These are phyloP conservation scores for Petrolisthes cinctipes DNA, from an alignment of 2,888 invertebrate genomes.

Conservation along the genomic window DNA sequence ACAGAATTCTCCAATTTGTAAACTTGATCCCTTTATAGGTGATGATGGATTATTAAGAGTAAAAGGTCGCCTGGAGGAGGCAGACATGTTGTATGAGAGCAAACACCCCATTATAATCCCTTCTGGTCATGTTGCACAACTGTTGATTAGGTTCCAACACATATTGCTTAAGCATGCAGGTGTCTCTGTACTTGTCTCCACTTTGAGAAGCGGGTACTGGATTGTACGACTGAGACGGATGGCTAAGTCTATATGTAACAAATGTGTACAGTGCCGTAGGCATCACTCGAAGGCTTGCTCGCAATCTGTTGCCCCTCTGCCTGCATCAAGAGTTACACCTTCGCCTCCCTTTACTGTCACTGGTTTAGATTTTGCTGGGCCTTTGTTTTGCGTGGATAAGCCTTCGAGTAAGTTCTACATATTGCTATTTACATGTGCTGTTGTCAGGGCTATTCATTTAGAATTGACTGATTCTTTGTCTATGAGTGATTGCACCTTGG, in stretches of 20 bases:
- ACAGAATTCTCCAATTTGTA: background rate
- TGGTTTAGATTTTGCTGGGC: slow-evolving; percentile 67
- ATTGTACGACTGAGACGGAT: background rate
- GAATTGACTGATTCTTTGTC: slow-evolving; percentile 64
- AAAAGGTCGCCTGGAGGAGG: slow-evolving; percentile 22
- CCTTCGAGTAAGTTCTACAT: slow-evolving; percentile 65
- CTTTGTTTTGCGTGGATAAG: slow-evolving; percentile 65
- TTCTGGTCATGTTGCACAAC: slow-evolving; percentile 19
- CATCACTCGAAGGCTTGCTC: slow-evolving; percentile 25
- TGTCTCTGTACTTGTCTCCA: slow-evolving; percentile 34
- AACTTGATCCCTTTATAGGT: slow-evolving; percentile 34
- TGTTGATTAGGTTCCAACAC: slow-evolving; percentile 39
- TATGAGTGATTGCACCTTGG: too few relatives aligned
- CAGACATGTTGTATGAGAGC: slow-evolving; percentile 32
- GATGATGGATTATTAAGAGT: slow-evolving; percentile 25
- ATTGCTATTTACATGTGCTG: slow-evolving; percentile 67
- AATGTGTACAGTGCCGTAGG: slow-evolving; percentile 17
- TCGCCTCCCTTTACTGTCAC: slow-evolving; percentile 46
- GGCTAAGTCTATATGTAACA: slow-evolving; percentile 16
- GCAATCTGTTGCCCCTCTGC: slow-evolving; percentile 13
- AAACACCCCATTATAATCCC: slow-evolving; percentile 39
- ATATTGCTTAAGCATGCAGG: slow-evolving; percentile 42
- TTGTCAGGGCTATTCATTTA: slow-evolving; percentile 67
- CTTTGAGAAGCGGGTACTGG: slow-evolving; percentile 37
- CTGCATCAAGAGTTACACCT: too few relatives aligned